These are phyloP conservation scores for Mirounga angustirostris DNA, from an alignment of 2,113 vertebrate genomes.

Conservation along the genomic window DNA sequence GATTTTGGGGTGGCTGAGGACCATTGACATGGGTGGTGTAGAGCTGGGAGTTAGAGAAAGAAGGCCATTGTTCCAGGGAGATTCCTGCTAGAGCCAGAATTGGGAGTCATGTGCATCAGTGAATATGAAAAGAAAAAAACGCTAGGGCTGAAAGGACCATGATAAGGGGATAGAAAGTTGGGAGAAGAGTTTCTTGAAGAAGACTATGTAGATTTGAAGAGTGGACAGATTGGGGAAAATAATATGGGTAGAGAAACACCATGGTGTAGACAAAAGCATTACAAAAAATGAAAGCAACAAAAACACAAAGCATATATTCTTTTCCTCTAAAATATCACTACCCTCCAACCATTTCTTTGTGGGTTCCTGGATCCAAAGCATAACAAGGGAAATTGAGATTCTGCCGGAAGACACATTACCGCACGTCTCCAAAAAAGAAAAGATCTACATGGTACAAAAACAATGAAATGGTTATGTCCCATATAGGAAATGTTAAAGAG, in stretches of 20 bases:
- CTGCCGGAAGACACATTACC: constrained; percentile 44
- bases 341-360: not conserved
- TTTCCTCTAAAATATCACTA: constrained; percentile 4
- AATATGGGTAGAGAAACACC: not conserved
- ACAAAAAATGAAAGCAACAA: constrained; percentile 26
- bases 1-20: not conserved
- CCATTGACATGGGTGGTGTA: not conserved
- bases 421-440: constrained; percentile 16
- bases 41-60: not conserved
- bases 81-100: not conserved
- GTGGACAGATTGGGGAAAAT: not conserved
- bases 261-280: not conserved
- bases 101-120: not conserved
- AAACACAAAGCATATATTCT: not conserved
- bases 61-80: not conserved
- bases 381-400: constrained; percentile 38
- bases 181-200: not conserved
- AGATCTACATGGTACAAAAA: not conserved
- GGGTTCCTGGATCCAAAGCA: not conserved
- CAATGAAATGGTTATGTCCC: not conserved
- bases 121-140: constrained; percentile 2
- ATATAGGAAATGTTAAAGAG: constrained; percentile 17
- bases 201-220: not conserved
- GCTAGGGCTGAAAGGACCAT: not conserved
- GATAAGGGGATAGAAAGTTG: not conserved